Evolutionary conservation across 2,797 vertebrate species (phyloP).

Genomic region (Natrix natrix): DNA sequence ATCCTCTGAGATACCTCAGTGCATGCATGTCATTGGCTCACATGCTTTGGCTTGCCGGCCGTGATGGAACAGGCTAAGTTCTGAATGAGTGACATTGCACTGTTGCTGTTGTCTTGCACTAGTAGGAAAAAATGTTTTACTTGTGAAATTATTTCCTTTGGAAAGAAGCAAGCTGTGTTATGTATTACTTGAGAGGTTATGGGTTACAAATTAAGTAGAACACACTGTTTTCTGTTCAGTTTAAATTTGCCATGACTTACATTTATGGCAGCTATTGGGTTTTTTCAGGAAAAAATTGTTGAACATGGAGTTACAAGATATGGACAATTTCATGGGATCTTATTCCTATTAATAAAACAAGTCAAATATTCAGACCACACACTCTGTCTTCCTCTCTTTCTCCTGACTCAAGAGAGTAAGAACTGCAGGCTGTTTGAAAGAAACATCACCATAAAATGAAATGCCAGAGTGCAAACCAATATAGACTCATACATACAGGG

Average conservation of each 20-base stretch:
- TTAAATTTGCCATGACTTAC: background rate
- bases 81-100: background rate
- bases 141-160: constrained; percentile 9
- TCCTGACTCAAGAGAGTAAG: background rate
- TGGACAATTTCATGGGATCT: constrained; percentile 2
- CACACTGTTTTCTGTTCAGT: constrained; percentile 1
- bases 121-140: background rate
- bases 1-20: background rate
- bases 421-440: background rate
- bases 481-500: background rate
- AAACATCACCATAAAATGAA: background rate
- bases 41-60: background rate
- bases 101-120: background rate
- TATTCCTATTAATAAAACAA: constrained; percentile 10
- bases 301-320: background rate
- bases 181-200: constrained; percentile 1
- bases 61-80: background rate
- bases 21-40: background rate
- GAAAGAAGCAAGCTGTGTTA: constrained; percentile 1
- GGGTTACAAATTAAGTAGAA: constrained; percentile 18
- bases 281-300: background rate
- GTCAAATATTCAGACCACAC: background rate
- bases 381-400: background rate
- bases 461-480: background rate
- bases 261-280: background rate